Evolutionary conservation across 2,888 invertebrate genomes (phyloP).

Genomic region (Lingula anatina): DNA sequence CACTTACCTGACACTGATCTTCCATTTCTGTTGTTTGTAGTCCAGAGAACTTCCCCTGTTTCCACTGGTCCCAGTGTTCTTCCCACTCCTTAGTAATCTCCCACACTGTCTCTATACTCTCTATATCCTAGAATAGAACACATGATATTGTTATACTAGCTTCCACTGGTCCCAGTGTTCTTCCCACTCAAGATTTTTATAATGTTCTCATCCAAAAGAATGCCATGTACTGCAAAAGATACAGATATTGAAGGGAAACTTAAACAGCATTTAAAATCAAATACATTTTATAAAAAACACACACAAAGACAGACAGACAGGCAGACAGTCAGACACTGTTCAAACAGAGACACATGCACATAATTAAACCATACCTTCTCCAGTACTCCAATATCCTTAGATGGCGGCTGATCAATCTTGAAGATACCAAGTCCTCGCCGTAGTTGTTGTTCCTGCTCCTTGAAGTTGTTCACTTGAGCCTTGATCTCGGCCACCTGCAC

Average conservation of each 20-base stretch:
- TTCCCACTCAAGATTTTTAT: too few species aligned
- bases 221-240: neutral
- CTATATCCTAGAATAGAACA: conserved; percentile 60
- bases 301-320: neutral
- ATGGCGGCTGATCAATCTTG: conserved; percentile 68
- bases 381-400: conserved; percentile 47
- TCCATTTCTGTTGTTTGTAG: conserved; percentile 50
- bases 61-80: conserved; percentile 73
- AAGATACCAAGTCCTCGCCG: conserved; percentile 67
- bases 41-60: conserved; percentile 63
- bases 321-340: neutral
- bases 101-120: conserved; percentile 74
- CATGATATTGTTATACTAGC: conserved; percentile 62
- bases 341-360: neutral
- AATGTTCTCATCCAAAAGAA: neutral
- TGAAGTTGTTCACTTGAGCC: conserved; percentile 53
- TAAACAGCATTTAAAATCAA: neutral
- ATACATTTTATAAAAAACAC: neutral
- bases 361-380: conserved; percentile 46
- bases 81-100: conserved; percentile 75
- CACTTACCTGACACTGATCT: conserved; percentile 34
- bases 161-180: conserved; percentile 75
- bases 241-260: neutral
- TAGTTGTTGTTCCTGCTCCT: conserved; percentile 64
- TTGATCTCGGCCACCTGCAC: conserved; percentile 35